phyloP scores from a whole-genome alignment of 1,140 invertebrate species.

The Rhyzopertha dominica region DNA sequence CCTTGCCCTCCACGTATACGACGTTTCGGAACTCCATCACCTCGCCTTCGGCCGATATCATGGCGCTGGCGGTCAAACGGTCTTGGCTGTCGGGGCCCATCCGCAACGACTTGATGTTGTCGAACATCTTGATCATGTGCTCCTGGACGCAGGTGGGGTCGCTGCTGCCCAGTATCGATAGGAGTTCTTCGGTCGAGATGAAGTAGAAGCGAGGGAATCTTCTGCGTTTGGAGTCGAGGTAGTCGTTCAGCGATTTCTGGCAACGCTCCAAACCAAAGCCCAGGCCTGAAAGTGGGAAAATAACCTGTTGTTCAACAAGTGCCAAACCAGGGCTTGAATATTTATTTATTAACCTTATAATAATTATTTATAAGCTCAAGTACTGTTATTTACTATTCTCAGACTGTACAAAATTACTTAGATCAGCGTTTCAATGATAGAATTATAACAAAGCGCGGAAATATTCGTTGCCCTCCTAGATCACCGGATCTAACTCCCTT shows the following conservation, averaged over 20 bases:
- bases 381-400: no score
- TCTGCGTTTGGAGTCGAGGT: constrained; percentile 79
- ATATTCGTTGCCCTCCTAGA: no score
- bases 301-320: no score
- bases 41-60: constrained; percentile 83
- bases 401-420: no score
- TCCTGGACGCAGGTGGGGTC: constrained; percentile 77
- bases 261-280: constrained; percentile 74
- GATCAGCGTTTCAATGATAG: no score
- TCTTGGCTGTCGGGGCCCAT: constrained; percentile 59
- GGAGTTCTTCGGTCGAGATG: constrained; percentile 86
- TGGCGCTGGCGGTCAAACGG: constrained; percentile 62
- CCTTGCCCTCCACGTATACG: constrained; percentile 55
- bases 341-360: no score
- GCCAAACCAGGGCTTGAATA: no score
- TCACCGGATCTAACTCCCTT: no score
- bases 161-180: constrained; percentile 83
- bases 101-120: constrained; percentile 74
- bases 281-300: no score
- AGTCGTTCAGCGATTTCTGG: constrained; percentile 86
- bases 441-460: no score
- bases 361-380: no score
- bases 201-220: constrained; percentile 89
- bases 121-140: constrained; percentile 93
- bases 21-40: constrained; percentile 72